Evolutionary conservation across 2,888 invertebrate species (phyloP).

Genomic region (Troglohyphantes excavatus): DNA sequence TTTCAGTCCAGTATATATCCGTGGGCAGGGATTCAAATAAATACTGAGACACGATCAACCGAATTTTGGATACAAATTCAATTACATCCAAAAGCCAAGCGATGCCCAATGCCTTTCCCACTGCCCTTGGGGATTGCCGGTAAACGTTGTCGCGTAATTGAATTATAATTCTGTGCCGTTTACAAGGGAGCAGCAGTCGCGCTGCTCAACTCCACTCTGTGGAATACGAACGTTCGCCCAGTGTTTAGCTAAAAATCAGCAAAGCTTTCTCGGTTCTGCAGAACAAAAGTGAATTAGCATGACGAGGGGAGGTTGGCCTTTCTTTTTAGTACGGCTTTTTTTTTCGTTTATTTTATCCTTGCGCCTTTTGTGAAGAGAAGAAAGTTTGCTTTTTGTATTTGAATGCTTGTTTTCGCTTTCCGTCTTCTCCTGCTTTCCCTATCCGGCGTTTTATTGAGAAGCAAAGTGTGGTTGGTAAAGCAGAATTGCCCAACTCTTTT

Average conservation of each 20-base stretch:
- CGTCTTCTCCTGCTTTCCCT: slow-evolving; percentile 7
- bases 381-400: slow-evolving; percentile 74
- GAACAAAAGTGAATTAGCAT: slow-evolving; percentile 79
- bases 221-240: slow-evolving; percentile 44
- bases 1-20: slow-evolving; percentile 74
- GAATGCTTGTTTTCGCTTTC: slow-evolving; percentile 69
- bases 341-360: slow-evolving; percentile 50
- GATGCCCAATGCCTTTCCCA: slow-evolving; percentile 72
- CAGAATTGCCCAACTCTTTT: slow-evolving; percentile 62
- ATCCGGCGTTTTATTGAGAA: slow-evolving; percentile 59
- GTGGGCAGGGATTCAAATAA: slow-evolving; percentile 77
- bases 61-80: slow-evolving; percentile 78
- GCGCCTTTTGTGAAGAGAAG: slow-evolving; percentile 23
- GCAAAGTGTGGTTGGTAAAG: slow-evolving; percentile 75
- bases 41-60: slow-evolving; percentile 77
- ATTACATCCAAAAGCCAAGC: slow-evolving; percentile 69
- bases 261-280: slow-evolving; percentile 56
- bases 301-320: slow-evolving; percentile 43
- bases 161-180: slow-evolving; percentile 78
- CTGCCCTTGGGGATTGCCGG: slow-evolving; percentile 70
- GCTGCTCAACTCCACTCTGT: slow-evolving; percentile 67
- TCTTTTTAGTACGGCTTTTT: slow-evolving; percentile 17
- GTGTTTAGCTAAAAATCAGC: slow-evolving; percentile 78
- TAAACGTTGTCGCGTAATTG: slow-evolving; percentile 77
- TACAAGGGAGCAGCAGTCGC: slow-evolving; percentile 75